Base-by-base conservation (phyloP, 2,888 invertebrate species). In the Volucella bombylans region DNA sequence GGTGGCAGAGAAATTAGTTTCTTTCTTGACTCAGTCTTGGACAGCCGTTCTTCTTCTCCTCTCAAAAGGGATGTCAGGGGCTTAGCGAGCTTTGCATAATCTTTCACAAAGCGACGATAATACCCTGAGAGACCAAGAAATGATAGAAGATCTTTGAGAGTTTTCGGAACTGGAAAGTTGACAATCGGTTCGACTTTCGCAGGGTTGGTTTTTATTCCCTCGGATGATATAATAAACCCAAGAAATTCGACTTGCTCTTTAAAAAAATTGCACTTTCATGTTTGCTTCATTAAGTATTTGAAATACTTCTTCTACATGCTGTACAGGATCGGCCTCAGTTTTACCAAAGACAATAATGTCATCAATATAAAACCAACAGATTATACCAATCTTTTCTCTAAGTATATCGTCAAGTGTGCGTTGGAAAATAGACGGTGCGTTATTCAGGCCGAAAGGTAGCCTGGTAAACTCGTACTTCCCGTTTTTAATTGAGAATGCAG, bases 41-140 rank as follows among this genome's bases (percentile, higher is more conserved):
- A 73, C 9, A 68, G 41, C 18, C 76, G 62, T 38, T 65, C 69
- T 14, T 57, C 72, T 61, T 82, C 76, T 67, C 86, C 80, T 54
- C 74, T 82, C 55, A 86, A 64, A 14, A 87, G 74, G 49, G 76
- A 55, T 52, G 85, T 85, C 41, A 86, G 85, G 43, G 68, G 86
- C n/a, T 67, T 80, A 11, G 31, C 31, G 6, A 31, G 72, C 79
- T 80, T 57, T 9, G 86, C 80, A 43, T 86, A 74, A 1, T 55
- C 82, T 12, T 64, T 73, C 18, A 86, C 79, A 55, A 82, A 86
- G n/a, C 65, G 71, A 9, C 82, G 74, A 71, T 80, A 86, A 49
- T 86, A 80, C n/a, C 80, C 82, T 49, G 86, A 81, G 14, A 87
- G 15, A 4, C 85, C 86, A 9, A 80, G 54, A 43, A 87, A 82